Evolutionary conservation across 2,888 invertebrate genomes (phyloP), one percentile per base, ranked within the genome.

Genomic region (Pheosia gnoma): DNA sequence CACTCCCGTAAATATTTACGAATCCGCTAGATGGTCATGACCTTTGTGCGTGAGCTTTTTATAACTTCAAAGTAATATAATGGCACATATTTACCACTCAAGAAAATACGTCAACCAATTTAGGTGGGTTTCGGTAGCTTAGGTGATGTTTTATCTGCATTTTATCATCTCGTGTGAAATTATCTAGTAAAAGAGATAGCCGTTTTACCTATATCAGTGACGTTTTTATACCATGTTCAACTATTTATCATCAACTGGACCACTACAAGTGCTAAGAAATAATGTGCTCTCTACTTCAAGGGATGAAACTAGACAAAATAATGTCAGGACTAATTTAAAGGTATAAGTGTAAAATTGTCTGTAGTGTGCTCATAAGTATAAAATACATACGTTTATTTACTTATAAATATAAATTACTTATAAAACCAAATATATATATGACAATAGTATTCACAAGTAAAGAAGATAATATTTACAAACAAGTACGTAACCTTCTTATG

Each of bases 1-100:
- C 59, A 57, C 13, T 39, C 49, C 57, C 62, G 70, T 75, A 73
- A 68, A 74, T 77, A 72, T 62, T 65, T 41, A 36, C 51, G 45
- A 58, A 60, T 13, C 52, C 52, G 57, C 59, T 49, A 37, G 36
- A 49, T 56, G 10, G 11, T 53, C 37, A 37, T 58, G 59, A 54
- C 7, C 36, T 10, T 8, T 6, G 0, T 3, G 54, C 49, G 52
- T 64, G 56, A 59, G 56, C 59, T 54, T 51, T 54, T 57, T 43
- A 9, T 3, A 10, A 8, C 9, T 8, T 43, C 43, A 43, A 43
- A 7, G 10, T 10, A 9, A 43, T 25, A 25, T 25, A 25, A 25
- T 25, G 25, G 7, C 43, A 9, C 9, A 4, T 5, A 41, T 8
- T 41, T 5, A 41, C 7, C 8, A 41, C 5, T 9, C 9, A 9